Evolutionary conservation across 2,888 invertebrate species (phyloP).

Genomic region (Salticus scenicus): DNA sequence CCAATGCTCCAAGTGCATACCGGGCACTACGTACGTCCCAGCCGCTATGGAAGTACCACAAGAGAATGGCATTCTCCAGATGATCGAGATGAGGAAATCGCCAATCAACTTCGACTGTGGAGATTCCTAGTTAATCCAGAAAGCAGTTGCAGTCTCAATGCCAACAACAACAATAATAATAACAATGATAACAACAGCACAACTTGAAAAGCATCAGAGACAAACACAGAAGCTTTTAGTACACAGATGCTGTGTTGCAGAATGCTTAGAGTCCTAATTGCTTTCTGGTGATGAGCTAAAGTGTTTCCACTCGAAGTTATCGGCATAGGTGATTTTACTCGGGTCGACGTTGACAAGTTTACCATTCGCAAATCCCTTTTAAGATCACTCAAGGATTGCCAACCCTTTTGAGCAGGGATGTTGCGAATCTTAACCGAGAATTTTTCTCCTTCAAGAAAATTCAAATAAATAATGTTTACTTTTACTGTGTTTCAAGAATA

Average conservation of each 20-base stretch:
- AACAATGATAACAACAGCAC: slow-evolving; percentile 15
- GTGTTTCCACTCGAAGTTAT: too few relatives aligned
- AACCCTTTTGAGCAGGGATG: too few relatives aligned
- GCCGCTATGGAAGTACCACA: slow-evolving; percentile 70
- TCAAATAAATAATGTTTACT: too few relatives aligned
- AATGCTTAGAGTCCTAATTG: not conserved
- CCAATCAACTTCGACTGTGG: slow-evolving; percentile 69
- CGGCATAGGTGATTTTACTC: too few relatives aligned
- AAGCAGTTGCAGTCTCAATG: slow-evolving; percentile 19
- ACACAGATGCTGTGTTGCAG: not conserved
- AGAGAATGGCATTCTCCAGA: slow-evolving; percentile 70
- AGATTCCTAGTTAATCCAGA: slow-evolving; percentile 66
- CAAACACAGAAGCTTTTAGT: not conserved
- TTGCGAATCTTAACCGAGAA: too few relatives aligned
- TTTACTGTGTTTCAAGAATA: too few relatives aligned
- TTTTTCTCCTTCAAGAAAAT: too few relatives aligned
- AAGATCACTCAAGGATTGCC: too few relatives aligned
- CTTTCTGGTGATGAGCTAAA: too few relatives aligned
- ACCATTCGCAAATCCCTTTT: too few relatives aligned
- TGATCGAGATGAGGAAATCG: slow-evolving; percentile 70
- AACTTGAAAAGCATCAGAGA: not conserved
- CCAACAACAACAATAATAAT: slow-evolving; percentile 32
- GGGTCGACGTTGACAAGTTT: too few relatives aligned
- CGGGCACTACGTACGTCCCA: slow-evolving; percentile 78
- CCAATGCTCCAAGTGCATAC: slow-evolving; percentile 85